phyloP scores from a whole-genome alignment of 2,113 vertebrate genomes.

The Thunnus thynnus region DNA sequence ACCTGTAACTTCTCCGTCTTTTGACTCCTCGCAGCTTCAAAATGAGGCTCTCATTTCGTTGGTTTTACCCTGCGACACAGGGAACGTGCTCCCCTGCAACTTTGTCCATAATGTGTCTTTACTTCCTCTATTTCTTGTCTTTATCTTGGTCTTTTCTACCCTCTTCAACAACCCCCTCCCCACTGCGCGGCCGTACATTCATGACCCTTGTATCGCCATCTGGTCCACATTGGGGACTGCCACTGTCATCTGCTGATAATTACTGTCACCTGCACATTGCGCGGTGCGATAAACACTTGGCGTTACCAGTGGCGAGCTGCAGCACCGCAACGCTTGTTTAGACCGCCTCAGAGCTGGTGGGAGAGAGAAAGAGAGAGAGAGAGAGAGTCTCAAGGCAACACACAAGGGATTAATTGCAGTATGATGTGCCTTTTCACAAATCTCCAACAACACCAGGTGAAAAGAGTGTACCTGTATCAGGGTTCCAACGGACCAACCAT shows the following conservation, averaged over 20 bases:
- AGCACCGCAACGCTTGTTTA: constrained; percentile 67
- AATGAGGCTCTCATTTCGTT: constrained; percentile 50
- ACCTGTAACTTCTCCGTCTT: constrained; percentile 35
- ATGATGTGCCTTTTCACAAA: constrained; percentile 41
- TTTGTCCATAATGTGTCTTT: constrained; percentile 37
- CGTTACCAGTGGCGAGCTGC: constrained; percentile 72
- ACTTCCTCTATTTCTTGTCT: constrained; percentile 47
- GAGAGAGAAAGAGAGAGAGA: not conserved
- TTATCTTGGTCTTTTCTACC: constrained; percentile 47
- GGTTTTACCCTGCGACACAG: constrained; percentile 28
- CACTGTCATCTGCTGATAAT: constrained; percentile 93
- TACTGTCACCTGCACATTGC: constrained; percentile 92
- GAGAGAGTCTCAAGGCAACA: constrained; percentile 21
- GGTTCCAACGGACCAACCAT: not conserved
- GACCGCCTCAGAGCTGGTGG: constrained; percentile 47
- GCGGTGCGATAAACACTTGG: constrained; percentile 83
- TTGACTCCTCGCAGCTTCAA: constrained; percentile 51
- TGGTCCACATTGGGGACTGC: constrained; percentile 88
- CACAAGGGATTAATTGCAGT: constrained; percentile 33
- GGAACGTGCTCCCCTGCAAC: not conserved
- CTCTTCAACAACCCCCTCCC: constrained; percentile 68
- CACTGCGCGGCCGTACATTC: constrained; percentile 80
- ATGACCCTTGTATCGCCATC: constrained; percentile 91
- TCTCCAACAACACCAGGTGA: constrained; percentile 24
- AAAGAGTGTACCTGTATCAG: not conserved